These are phyloP conservation scores for Aleiodes testaceus DNA, from an alignment of 2,888 invertebrate species.

Conservation along the genomic window DNA sequence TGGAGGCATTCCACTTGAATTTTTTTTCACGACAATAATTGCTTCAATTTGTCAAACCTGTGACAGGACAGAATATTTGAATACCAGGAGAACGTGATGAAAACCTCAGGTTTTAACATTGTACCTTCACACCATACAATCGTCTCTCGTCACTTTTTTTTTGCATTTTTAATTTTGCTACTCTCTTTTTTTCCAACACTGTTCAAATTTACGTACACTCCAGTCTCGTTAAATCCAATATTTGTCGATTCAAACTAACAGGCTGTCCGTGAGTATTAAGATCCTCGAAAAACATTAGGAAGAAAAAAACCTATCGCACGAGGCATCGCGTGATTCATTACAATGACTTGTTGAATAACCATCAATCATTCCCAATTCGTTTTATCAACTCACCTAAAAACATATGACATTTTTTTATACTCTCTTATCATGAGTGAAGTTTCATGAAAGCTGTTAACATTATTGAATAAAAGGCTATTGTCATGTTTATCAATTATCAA, in stretches of 20 bases:
- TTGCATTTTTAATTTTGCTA: background rate
- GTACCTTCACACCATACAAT: slow-evolving; percentile 15
- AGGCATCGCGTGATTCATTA: slow-evolving; percentile 26
- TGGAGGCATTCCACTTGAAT: slow-evolving; percentile 9
- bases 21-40: slow-evolving; percentile 34
- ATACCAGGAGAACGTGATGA: slow-evolving; percentile 54
- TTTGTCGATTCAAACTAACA: slow-evolving; percentile 14
- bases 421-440: slow-evolving; percentile 1
- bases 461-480: too few species aligned
- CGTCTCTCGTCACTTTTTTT: slow-evolving; percentile 25
- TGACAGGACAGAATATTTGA: slow-evolving; percentile 50
- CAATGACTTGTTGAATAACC: slow-evolving; percentile 31
- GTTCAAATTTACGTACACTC: too few species aligned
- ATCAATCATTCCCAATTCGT: slow-evolving; percentile 19
- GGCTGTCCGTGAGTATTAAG: slow-evolving; percentile 24
- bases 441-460: background rate
- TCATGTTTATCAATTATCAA: too few species aligned
- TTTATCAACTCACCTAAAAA: slow-evolving; percentile 21
- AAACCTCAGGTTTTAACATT: slow-evolving; percentile 42
- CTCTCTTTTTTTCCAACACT: background rate
- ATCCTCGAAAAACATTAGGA: slow-evolving; percentile 3
- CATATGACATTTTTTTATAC: slow-evolving; percentile 18
- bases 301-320: slow-evolving; percentile 8
- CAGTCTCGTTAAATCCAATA: background rate
- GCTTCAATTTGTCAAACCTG: slow-evolving; percentile 42